Base-by-base conservation (phyloP, 2,888 invertebrate species). In the Stenoptilia bipunctidactyla region DNA sequence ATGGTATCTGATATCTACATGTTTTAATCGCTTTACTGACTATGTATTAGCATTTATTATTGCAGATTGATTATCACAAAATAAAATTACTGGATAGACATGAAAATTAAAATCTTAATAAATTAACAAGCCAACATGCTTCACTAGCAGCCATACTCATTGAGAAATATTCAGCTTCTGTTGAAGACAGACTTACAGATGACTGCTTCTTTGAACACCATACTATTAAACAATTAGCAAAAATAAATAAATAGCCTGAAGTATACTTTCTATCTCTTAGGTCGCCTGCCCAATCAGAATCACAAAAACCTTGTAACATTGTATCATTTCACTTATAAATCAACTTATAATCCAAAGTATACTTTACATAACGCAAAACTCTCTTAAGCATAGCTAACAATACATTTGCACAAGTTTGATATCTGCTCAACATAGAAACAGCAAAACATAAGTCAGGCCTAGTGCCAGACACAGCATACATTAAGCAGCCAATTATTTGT, bases 301-400 rank as follows among this genome's bases (percentile, higher is more conserved):
- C 50, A 46, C 44, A 44, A 40, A 44, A 51, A 1, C 50, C 49
- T 10, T 27, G 12, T 9, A 50, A 37, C 1, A 15, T 12, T 35
- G 15, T 13, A 46, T 44, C 36, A 33, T 40, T 45, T 40, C 44
- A 45, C 13, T 44, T 49, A 42, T 45, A 50, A 34, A 44, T 13
- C 34, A 49, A 38, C 10, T 43, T 44, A 37, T 42, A 41, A 13
- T 45, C 27, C 27, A 48, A 1, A 34, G 41, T 44, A 38, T 39
- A 13, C 27, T 43, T 44, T 6, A 47, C 34, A 39, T 49, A 51
- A 8, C 49, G 27, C 10, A 46, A 40, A 1, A 44, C 41, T n/a
- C n/a, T n/a, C n/a, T n/a, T n/a, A n/a, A n/a, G n/a, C n/a, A n/a
- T n/a, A n/a, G n/a, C n/a, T n/a, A n/a, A n/a, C n/a, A n/a, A n/a